phyloP scores from a whole-genome alignment of 1,140 invertebrate genomes.

The Saccostrea cuccullata region DNA sequence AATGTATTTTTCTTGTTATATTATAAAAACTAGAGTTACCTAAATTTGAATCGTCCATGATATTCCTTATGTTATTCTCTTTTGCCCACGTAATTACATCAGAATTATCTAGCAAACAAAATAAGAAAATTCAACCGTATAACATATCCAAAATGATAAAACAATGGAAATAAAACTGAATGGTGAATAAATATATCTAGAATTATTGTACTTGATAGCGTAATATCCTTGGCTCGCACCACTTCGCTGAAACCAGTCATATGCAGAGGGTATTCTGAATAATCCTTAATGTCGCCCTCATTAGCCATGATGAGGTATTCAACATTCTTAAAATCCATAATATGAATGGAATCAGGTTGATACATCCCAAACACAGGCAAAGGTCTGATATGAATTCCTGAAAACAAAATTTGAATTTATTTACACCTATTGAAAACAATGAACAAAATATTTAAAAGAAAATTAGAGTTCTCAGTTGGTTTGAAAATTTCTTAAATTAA shows the following conservation, averaged over 20 bases:
- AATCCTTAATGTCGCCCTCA: constrained; percentile 63
- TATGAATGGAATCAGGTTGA: constrained; percentile 61
- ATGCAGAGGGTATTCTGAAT: constrained; percentile 32
- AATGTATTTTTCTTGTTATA: too few relatives aligned
- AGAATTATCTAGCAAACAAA: constrained; percentile 1
- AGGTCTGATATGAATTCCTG: constrained; percentile 54
- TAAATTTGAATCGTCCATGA: neutral
- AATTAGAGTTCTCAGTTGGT: too few relatives aligned
- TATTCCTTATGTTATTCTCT: constrained; percentile 17
- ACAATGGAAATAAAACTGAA: too few relatives aligned
- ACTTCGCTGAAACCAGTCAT: constrained; percentile 51
- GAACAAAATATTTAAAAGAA: too few relatives aligned
- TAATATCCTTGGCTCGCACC: constrained; percentile 44
- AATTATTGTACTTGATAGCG: constrained; percentile 18
- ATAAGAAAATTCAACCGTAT: too few relatives aligned
- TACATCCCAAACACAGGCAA: constrained; percentile 64
- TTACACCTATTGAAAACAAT: too few relatives aligned
- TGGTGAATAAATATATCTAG: too few relatives aligned
- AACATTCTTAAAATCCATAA: constrained; percentile 14
- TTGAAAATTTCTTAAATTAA: too few relatives aligned
- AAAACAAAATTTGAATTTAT: too few relatives aligned
- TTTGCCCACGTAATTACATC: neutral
- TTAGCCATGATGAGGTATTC: constrained; percentile 58
- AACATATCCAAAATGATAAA: neutral
- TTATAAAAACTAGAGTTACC: neutral